phyloP scores from a whole-genome alignment of 2,888 invertebrate genomes.

The Choreutis nemorana region DNA sequence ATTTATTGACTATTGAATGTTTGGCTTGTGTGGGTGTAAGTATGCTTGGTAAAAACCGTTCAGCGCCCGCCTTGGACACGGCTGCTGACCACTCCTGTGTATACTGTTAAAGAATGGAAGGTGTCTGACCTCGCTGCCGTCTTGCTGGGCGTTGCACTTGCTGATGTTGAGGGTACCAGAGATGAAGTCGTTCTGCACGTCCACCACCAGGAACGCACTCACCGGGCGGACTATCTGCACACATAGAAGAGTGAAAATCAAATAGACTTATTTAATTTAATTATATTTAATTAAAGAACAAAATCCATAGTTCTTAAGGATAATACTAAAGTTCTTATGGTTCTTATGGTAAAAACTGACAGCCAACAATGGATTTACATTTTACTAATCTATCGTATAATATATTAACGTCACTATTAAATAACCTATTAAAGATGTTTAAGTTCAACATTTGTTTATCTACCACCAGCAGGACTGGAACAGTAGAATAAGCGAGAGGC shows the following conservation, averaged over 20 bases:
- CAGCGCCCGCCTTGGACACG: background rate
- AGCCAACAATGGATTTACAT: too few species aligned
- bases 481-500: too few species aligned
- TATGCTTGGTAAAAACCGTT: conserved; percentile 1
- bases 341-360: too few species aligned
- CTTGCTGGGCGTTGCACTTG: conserved; percentile 91
- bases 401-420: too few species aligned
- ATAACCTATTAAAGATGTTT: too few species aligned
- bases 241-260: too few species aligned
- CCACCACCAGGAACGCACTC: conserved; percentile 90
- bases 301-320: background rate
- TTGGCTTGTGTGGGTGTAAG: conserved; percentile 1
- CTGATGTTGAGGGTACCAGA: conserved; percentile 92
- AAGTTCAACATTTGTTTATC: too few species aligned
- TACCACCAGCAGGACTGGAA: too few species aligned
- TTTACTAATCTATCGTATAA: too few species aligned
- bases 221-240: conserved; percentile 84
- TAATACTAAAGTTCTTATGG: background rate
- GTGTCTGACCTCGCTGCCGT: conserved; percentile 78
- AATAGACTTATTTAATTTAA: background rate
- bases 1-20: too few species aligned
- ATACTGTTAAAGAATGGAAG: background rate
- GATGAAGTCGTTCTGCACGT: conserved; percentile 98
- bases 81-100: background rate
- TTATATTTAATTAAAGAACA: background rate